Evolutionary conservation across 2,797 vertebrate genomes (phyloP).

Genomic region (Microctenopoma lineatum): DNA sequence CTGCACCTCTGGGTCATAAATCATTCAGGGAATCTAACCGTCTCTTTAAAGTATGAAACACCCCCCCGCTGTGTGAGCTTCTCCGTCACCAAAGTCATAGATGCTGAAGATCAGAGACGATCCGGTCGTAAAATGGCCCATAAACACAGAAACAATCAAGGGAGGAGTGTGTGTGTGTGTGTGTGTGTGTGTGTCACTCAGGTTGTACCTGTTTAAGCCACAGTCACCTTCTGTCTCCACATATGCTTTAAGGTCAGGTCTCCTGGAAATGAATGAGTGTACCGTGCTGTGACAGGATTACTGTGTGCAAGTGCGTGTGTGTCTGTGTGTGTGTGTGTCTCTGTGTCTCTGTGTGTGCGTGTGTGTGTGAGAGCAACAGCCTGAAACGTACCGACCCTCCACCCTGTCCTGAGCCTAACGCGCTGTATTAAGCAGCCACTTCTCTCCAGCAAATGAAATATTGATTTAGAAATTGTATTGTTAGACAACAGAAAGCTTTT

Average conservation of each 20-base stretch:
- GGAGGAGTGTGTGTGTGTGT: constrained; percentile 11
- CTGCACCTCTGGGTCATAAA: no score
- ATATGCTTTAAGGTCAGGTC: background rate
- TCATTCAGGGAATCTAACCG: background rate
- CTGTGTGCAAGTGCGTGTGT: constrained; percentile 26
- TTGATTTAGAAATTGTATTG: constrained; percentile 83
- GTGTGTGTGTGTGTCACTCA: background rate
- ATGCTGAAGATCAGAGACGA: constrained; percentile 30
- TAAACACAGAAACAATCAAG: constrained; percentile 61
- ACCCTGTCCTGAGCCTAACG: constrained; percentile 54
- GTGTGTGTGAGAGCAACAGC: constrained; percentile 31
- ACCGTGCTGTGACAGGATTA: background rate
- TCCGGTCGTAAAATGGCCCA: constrained; percentile 49
- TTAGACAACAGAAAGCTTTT: constrained; percentile 68
- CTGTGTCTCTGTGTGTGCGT: background rate
- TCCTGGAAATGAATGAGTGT: constrained; percentile 3
- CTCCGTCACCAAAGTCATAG: constrained; percentile 17
- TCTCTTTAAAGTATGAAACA: constrained; percentile 13
- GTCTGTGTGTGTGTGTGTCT: background rate
- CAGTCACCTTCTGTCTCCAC: no score
- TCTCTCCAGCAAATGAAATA: constrained; percentile 83
- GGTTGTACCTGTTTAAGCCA: no score
- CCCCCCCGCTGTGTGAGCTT: background rate
- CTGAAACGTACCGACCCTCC: constrained; percentile 48
- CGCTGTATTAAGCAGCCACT: constrained; percentile 72